These are phyloP conservation scores for Drosophila siamana DNA, from an alignment of 2,888 invertebrate species.

Conservation along the genomic window DNA sequence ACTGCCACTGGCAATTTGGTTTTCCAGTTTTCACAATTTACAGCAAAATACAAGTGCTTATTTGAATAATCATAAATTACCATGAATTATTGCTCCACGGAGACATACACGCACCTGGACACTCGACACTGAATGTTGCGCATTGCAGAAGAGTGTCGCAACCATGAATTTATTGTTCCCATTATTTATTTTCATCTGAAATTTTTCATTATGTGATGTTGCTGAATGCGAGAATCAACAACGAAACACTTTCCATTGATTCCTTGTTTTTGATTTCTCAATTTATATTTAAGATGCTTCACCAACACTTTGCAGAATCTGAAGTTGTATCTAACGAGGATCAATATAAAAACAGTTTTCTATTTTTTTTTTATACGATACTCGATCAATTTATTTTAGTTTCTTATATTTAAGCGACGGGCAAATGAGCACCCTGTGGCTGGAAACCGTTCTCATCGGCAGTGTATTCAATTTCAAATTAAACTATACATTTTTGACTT, in stretches of 20 bases:
- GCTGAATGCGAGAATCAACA: background rate
- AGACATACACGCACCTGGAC: slow-evolving; percentile 36
- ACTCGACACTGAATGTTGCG: slow-evolving; percentile 34
- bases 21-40: slow-evolving; percentile 39
- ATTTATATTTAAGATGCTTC: no score
- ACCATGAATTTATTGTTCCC: slow-evolving; percentile 33
- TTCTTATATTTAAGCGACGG: slow-evolving; percentile 31
- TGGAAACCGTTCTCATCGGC: slow-evolving; percentile 86
- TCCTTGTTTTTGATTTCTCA: no score
- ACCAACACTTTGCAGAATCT: no score
- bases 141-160: slow-evolving; percentile 52
- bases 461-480: slow-evolving; percentile 52
- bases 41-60: slow-evolving; percentile 40
- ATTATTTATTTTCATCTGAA: background rate
- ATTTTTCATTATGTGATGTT: no score
- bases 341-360: background rate
- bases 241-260: no score
- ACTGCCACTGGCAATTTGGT: background rate
- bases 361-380: background rate
- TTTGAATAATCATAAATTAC: slow-evolving; percentile 77
- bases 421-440: slow-evolving; percentile 83
- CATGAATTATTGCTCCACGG: slow-evolving; percentile 66
- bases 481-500: slow-evolving; percentile 21
- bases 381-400: background rate
- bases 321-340: no score